Conservation (phyloP, 2,888 invertebrate genomes). For the Hirtodrosophila confusa region DNA sequence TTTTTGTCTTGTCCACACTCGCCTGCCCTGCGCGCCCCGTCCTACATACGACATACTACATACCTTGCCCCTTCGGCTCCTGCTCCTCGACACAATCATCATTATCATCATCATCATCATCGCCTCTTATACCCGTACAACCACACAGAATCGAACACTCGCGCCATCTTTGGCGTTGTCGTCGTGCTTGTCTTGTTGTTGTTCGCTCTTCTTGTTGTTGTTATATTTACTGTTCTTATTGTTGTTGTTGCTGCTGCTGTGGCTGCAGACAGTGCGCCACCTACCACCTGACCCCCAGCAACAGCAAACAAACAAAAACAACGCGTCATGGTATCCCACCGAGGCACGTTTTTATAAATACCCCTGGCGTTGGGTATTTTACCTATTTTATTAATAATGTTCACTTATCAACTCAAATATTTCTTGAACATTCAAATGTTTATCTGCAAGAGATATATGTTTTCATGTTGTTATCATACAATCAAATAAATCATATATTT, state of each 20-base stretch:
- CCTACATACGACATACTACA: background rate
- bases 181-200: conserved; percentile 27
- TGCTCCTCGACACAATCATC: conserved; percentile 4
- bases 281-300: conserved; percentile 62
- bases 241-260: conserved; percentile 28
- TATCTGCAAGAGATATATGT: too few relatives aligned
- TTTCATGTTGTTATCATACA: too few relatives aligned
- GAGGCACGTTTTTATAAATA: conserved; percentile 32
- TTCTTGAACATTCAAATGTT: too few relatives aligned
- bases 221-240: conserved; percentile 9
- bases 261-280: conserved; percentile 68
- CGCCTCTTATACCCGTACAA: conserved; percentile 38
- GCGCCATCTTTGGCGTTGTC: conserved; percentile 70
- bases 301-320: conserved; percentile 32
- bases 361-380: conserved; percentile 1
- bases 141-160: conserved; percentile 55
- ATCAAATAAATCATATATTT: too few relatives aligned
- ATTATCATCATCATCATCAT: conserved; percentile 18
- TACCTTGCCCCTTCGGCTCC: conserved; percentile 1
- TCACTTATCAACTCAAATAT: too few relatives aligned
- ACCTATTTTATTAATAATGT: too few relatives aligned
- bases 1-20: conserved; percentile 32
- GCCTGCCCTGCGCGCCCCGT: background rate
- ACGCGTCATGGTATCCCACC: conserved; percentile 20
- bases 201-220: conserved; percentile 1